Percentiles rank a stretch among this genome's conserved stretches.
Evolutionary conservation across 2,888 invertebrate species (phyloP).

Genomic region (Antheraea assamensis): DNA sequence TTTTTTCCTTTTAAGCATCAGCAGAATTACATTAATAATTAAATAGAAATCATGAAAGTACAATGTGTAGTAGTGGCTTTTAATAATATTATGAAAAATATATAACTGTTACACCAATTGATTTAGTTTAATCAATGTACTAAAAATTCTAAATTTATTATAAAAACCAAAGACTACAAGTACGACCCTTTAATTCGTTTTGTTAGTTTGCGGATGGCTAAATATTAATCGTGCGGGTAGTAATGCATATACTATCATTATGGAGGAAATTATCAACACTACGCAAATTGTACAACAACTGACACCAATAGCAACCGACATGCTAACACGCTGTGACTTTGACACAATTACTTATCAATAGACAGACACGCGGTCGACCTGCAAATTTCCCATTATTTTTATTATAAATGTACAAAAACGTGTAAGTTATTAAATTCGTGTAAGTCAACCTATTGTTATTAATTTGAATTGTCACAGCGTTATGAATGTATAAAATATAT

Average conservation of each 20-base stretch:
- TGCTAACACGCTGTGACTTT: constrained; percentile 75
- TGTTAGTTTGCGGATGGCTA: neutral
- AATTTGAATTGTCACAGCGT: constrained; percentile 1
- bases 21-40: too few species aligned
- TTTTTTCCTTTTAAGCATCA: neutral
- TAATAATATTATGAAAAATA: too few species aligned
- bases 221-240: neutral
- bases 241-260: neutral
- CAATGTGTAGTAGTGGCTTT: too few species aligned
- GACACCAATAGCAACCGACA: constrained; percentile 43
- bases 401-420: constrained; percentile 22
- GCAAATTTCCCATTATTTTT: constrained; percentile 39
- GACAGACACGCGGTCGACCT: constrained; percentile 51
- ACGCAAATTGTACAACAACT: constrained; percentile 67
- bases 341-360: constrained; percentile 74
- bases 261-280: constrained; percentile 46
- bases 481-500: too few species aligned
- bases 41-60: too few species aligned
- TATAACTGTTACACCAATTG: too few species aligned
- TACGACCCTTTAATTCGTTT: neutral
- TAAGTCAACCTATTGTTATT: neutral
- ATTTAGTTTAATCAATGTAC: neutral
- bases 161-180: neutral
- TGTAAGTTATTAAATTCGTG: neutral
- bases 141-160: neutral